These are phyloP conservation scores for Parnassius mnemosyne DNA, from an alignment of 2,888 invertebrate species.

Conservation along the genomic window DNA sequence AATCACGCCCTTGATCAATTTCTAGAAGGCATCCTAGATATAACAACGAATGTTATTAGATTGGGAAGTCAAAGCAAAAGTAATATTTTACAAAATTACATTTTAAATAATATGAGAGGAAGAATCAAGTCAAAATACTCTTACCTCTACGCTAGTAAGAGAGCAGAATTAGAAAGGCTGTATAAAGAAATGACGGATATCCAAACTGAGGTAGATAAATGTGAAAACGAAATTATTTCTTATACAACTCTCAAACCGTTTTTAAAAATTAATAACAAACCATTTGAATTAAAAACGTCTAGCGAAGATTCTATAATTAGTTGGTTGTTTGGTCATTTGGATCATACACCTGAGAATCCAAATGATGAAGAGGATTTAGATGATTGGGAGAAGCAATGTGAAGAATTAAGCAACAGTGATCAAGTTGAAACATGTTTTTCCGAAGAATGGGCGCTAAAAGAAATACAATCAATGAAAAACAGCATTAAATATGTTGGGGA, in stretches of 20 bases:
- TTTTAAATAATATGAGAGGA: slow-evolving; percentile 61
- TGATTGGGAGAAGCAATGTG: slow-evolving; percentile 49
- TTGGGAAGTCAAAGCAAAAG: slow-evolving; percentile 86
- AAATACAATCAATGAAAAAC: slow-evolving; percentile 60
- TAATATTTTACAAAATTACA: slow-evolving; percentile 75
- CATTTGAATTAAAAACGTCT: slow-evolving; percentile 43
- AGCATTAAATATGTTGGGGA: slow-evolving; percentile 59
- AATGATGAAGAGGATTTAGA: slow-evolving; percentile 38
- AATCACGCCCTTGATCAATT: slow-evolving; percentile 95
- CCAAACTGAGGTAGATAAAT: slow-evolving; percentile 65
- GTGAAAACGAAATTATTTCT: slow-evolving; percentile 58
- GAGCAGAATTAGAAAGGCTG: slow-evolving; percentile 53
- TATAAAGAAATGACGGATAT: slow-evolving; percentile 59
- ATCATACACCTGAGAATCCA: slow-evolving; percentile 29
- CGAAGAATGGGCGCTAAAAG: slow-evolving; percentile 55
- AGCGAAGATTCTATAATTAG: slow-evolving; percentile 56
- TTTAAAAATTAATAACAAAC: slow-evolving; percentile 45
- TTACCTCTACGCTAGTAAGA: slow-evolving; percentile 55
- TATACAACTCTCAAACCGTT: slow-evolving; percentile 53
- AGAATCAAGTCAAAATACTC: slow-evolving; percentile 63
- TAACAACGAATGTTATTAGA: slow-evolving; percentile 82
- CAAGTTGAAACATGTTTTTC: slow-evolving; percentile 63
- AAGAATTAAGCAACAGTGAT: slow-evolving; percentile 35
- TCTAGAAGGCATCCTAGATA: slow-evolving; percentile 83
- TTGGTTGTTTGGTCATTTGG: slow-evolving; percentile 61